Conservation (phyloP, 23 tunicate genomes). For the Styela plicata region DNA sequence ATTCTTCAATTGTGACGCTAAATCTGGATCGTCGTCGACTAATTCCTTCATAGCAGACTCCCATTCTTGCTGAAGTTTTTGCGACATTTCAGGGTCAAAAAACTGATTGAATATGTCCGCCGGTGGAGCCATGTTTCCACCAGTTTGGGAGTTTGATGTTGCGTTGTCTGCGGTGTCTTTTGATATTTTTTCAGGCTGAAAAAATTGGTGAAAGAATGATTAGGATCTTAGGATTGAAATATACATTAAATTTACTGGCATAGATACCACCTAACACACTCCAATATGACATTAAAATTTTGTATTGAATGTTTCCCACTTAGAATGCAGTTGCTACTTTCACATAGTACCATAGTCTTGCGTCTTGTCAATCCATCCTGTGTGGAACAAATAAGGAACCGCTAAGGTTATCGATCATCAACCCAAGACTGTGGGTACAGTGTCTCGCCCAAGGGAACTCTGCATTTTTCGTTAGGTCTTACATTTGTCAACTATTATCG, state of each 20-base stretch:
- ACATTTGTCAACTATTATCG: no score
- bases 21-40: slow-evolving; percentile 46
- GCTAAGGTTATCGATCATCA: no score
- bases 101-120: slow-evolving; percentile 58
- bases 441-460: no score
- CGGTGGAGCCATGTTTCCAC: slow-evolving; percentile 27
- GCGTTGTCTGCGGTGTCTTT: neutral
- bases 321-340: neutral
- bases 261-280: neutral
- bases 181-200: neutral
- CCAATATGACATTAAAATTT: neutral
- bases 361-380: no score
- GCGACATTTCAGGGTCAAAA: slow-evolving; percentile 51
- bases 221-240: no score
- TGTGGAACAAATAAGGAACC: no score
- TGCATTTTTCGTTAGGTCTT: no score
- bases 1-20: slow-evolving; percentile 38
- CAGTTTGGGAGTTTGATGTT: neutral
- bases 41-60: slow-evolving; percentile 61
- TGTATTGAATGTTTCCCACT: no score
- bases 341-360: no score
- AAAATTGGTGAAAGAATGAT: no score
- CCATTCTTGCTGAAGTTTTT: slow-evolving; percentile 74
- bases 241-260: no score
- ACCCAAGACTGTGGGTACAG: no score